Evolutionary conservation across 1,140 invertebrate species (phyloP), one percentile per base, ranked within the genome.

Genomic region (Tyrophagus putrescentiae): DNA sequence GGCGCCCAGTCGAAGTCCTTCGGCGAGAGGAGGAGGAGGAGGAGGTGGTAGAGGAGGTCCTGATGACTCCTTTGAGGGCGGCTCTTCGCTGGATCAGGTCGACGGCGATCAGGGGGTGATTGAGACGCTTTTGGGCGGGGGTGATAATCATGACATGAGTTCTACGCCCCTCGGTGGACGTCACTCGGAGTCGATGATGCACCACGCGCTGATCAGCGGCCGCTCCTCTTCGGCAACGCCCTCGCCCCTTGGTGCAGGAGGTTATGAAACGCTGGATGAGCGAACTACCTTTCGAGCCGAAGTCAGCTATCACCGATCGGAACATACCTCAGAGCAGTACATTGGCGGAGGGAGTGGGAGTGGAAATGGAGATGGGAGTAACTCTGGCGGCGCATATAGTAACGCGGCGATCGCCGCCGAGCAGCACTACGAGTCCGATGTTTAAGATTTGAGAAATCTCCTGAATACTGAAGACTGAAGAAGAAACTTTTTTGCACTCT

Each of bases 381-480:
- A 48, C 23, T 48, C 31, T 7, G 45, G 23, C 18, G 21, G 7
- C 45, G 13, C 45, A 7, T 48, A 48, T 29, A 48, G 31, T 48
- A 6, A 21, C 7, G 45, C 7, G 31, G 45, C 21, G 31, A 7
- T 7, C 45, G 21, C 13, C 21, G 13, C 36, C 21, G 36, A 39
- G 36, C 36, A 48, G 31, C 45, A 48, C 18, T 48, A 7, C 21
- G 45, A 48, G 31, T 48, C 45, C 21, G 45, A 48, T 48, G 45
- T 48, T 48, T 48, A 18, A 48, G 36, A 39, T 21, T 13, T 39
- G 21, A 21, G 21, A 39, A n/a, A n/a, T n/a, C n/a, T 39, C 36
- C 36, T 39, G 36, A 39, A 21, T 39, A 39, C 21, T 21, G 13
- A 13, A 39, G 13, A 39, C n/a, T n/a, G n/a, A n/a, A n/a, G n/a